Conservation (phyloP, 2,888 invertebrate genomes). For the Drosophila quinaria region DNA sequence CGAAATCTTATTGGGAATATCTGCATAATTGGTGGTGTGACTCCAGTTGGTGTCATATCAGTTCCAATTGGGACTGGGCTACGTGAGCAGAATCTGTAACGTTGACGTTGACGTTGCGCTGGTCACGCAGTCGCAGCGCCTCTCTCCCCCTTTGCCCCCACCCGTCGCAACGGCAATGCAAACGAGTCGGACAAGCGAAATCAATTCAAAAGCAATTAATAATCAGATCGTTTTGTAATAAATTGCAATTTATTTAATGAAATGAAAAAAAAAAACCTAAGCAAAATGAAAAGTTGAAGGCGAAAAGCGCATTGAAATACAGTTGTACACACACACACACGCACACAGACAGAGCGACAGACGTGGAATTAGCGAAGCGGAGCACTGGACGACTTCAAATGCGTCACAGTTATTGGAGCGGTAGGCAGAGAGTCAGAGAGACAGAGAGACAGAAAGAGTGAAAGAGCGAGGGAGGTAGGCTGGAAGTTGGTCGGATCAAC, state of each 20-base stretch:
- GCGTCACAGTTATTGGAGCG: conserved; percentile 54
- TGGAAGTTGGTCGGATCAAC: conserved; percentile 49
- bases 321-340: conserved; percentile 21
- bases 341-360: not conserved
- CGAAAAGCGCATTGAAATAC: conserved; percentile 53
- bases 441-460: not conserved
- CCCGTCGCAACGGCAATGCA: conserved; percentile 19
- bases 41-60: conserved; percentile 42
- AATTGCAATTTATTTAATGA: conserved; percentile 74
- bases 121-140: conserved; percentile 62
- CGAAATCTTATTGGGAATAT: conserved; percentile 8
- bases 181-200: conserved; percentile 46
- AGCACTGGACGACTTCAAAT: conserved; percentile 52
- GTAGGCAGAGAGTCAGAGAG: not conserved
- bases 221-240: conserved; percentile 77
- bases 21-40: conserved; percentile 38
- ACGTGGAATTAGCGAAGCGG: conserved; percentile 48
- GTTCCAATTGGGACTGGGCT: conserved; percentile 49
- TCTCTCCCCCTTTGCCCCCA: not conserved
- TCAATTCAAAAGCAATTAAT: conserved; percentile 76
- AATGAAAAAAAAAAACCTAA: conserved; percentile 47
- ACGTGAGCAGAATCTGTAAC: conserved; percentile 62
- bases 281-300: conserved; percentile 61
- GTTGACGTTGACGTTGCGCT: conserved; percentile 61
- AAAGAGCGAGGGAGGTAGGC: not conserved